A percentile compares a stretch with the other conserved stretches of the same genome.
phyloP scores from a whole-genome alignment of 1,140 invertebrate genomes.

The Arctopsyche grandis region DNA sequence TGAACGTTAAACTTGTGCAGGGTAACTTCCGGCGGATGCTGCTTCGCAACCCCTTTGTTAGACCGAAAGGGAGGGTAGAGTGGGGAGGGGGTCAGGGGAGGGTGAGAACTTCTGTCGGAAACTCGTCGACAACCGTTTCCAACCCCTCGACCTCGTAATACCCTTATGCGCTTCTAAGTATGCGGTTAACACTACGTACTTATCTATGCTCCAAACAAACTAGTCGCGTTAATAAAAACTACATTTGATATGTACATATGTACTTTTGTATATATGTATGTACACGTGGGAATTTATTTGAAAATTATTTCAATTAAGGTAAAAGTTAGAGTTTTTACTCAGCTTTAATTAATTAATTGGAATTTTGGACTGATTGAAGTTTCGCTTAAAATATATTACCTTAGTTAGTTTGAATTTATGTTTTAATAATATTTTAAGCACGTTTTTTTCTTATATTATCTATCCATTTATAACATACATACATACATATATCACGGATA shows the following conservation, averaged over 20 bases:
- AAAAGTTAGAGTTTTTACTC: no score
- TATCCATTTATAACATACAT: no score
- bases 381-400: no score
- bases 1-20: constrained; percentile 30
- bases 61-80: neutral
- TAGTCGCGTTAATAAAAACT: neutral
- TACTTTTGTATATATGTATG: neutral
- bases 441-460: no score
- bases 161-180: neutral
- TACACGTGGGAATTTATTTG: neutral
- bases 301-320: no score
- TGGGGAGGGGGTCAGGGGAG: no score
- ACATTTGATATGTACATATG: neutral
- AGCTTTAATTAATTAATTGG: no score
- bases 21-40: constrained; percentile 14
- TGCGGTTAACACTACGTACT: neutral
- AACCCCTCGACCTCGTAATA: neutral
- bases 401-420: no score
- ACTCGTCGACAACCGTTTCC: constrained; percentile 13
- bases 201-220: neutral
- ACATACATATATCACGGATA: no score
- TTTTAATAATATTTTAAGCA: no score
- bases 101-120: constrained; percentile 45
- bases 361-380: no score
- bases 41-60: neutral